Conservation (phyloP, 2,113 vertebrate species). For the Channa maculata region DNA sequence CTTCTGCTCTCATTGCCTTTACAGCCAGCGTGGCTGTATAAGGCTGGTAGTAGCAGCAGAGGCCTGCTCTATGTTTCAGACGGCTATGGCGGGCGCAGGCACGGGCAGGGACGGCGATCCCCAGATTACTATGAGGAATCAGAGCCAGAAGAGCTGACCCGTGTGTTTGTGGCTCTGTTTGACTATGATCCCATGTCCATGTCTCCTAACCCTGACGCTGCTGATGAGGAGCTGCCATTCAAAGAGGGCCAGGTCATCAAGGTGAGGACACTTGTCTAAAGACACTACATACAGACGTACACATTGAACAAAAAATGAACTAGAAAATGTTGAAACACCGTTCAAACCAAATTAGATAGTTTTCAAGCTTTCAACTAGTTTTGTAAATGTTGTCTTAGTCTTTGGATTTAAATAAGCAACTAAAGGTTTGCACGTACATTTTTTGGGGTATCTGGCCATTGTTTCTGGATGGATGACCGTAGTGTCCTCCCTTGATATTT, state of each 20-base stretch:
- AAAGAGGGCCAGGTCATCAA: constrained; percentile 98
- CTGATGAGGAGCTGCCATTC: constrained; percentile 95
- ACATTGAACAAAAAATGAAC: too few species aligned
- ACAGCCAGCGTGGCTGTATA: constrained; percentile 69
- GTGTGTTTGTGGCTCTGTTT: constrained; percentile 96
- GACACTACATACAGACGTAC: not conserved
- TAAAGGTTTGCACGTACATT: too few species aligned
- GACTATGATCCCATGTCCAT: constrained; percentile 97
- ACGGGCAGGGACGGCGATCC: constrained; percentile 84
- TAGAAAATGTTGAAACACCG: too few species aligned
- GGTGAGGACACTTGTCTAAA: too few species aligned
- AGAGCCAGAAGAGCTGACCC: constrained; percentile 88
- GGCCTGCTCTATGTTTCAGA: constrained; percentile 85
- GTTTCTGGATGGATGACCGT: not conserved
- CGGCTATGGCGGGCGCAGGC: constrained; percentile 83
- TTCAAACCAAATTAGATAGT: too few species aligned
- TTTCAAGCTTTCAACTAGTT: too few species aligned
- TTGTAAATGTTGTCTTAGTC: not conserved
- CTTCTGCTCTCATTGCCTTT: constrained; percentile 74
- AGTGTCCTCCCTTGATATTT: not conserved
- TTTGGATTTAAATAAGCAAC: not conserved
- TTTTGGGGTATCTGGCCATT: not conserved
- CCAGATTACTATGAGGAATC: constrained; percentile 92
- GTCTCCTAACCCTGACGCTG: constrained; percentile 97
- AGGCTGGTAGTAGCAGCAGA: constrained; percentile 79